Percentiles rank a stretch among this genome's conserved stretches.
phyloP scores from a whole-genome alignment of 1,140 invertebrate genomes.

The Philotrypesis tridentata region DNA sequence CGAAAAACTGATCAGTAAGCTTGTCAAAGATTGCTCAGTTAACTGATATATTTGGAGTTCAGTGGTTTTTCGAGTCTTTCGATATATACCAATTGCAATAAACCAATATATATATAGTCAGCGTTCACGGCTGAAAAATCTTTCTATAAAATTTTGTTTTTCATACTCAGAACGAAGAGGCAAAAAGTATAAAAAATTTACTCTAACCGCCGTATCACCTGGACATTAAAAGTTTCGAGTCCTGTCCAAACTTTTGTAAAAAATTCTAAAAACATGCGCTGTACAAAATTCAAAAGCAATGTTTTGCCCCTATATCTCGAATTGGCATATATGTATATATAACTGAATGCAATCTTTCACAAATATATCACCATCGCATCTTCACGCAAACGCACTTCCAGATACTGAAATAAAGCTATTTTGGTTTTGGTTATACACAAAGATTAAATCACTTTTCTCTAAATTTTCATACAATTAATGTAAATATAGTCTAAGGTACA shows the following conservation, averaged over 20 bases:
- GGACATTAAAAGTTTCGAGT: neutral
- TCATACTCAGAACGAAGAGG: neutral
- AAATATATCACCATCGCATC: slow-evolving; percentile 47
- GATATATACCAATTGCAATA: neutral
- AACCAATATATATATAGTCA: neutral
- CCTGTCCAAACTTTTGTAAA: neutral
- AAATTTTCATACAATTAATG: neutral
- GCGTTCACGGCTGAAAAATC: neutral
- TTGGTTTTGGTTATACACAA: neutral
- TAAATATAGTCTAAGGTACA: neutral
- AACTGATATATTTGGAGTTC: neutral
- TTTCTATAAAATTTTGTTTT: neutral
- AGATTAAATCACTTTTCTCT: neutral
- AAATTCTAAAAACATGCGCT: neutral
- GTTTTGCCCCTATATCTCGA: too few species aligned
- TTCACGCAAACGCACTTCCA: slow-evolving; percentile 27
- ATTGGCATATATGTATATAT: too few species aligned
- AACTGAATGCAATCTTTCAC: slow-evolving; percentile 13
- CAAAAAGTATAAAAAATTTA: neutral
- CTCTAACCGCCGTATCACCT: neutral
- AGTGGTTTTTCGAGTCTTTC: neutral
- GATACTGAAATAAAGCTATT: slow-evolving; percentile 38
- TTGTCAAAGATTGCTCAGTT: neutral
- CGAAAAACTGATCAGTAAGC: neutral
- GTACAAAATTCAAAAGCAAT: neutral